Percentiles rank a stretch among this genome's conserved stretches.
Conservation (phyloP, 1,140 invertebrate genomes). For the Chionoecetes opilio region DNA sequence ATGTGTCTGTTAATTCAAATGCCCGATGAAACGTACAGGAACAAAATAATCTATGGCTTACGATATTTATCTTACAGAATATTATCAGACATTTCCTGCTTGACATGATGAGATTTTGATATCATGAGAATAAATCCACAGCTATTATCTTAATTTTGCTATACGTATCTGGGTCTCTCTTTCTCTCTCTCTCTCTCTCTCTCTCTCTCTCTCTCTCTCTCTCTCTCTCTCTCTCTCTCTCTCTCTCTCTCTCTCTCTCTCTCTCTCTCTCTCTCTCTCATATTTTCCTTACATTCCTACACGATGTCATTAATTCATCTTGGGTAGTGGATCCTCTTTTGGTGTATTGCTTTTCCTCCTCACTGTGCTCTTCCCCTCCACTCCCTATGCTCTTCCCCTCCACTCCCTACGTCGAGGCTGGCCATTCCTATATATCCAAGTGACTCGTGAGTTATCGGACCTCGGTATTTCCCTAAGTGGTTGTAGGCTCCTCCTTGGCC, state of each 20-base stretch:
- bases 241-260: slow-evolving; percentile 52
- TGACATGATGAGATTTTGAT: too few relatives aligned
- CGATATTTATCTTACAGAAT: too few relatives aligned
- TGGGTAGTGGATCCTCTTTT: too few relatives aligned
- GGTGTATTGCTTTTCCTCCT: slow-evolving; percentile 36
- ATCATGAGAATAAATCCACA: too few relatives aligned
- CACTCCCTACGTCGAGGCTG: background rate
- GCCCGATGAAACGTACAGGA: too few relatives aligned
- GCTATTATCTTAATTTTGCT: background rate
- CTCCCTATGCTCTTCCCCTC: background rate
- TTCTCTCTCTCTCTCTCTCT: background rate
- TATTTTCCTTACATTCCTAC: background rate
- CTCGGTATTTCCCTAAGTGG: background rate
- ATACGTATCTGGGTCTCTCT: background rate
- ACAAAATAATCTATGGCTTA: too few relatives aligned
- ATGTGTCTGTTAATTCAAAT: too few relatives aligned
- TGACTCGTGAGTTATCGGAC: background rate
- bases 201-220: slow-evolving; percentile 41
- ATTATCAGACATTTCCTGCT: too few relatives aligned
- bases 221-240: slow-evolving; percentile 52
- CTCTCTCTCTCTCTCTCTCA: slow-evolving; percentile 56
- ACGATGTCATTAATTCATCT: background rate
- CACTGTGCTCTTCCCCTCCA: background rate
- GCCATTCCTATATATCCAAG: background rate
- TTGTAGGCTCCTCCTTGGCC: background rate